Percentiles rank a stretch among this genome's conserved stretches.
These are phyloP conservation scores for Ceratoteleas bidentatus DNA, from an alignment of 1,140 invertebrate genomes.

Conservation along the genomic window DNA sequence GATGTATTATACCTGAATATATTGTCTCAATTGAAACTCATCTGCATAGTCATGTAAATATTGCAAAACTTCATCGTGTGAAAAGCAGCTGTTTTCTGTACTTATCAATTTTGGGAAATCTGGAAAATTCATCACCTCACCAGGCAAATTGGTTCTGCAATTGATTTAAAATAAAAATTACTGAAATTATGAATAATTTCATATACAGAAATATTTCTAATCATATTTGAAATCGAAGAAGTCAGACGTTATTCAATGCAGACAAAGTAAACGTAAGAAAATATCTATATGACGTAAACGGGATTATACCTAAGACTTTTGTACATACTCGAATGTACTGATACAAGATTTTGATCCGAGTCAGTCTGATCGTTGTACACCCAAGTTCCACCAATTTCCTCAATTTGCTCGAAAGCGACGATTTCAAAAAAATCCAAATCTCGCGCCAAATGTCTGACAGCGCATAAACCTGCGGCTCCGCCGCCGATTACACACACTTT, in stretches of 20 bases:
- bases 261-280: no score
- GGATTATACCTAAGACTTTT: slow-evolving; percentile 83
- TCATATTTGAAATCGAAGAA: no score
- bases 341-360: slow-evolving; percentile 82
- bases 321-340: slow-evolving; percentile 88
- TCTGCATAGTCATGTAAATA: slow-evolving; percentile 85
- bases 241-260: no score
- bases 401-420: slow-evolving; percentile 85
- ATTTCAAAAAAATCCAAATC: slow-evolving; percentile 77
- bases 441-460: slow-evolving; percentile 78
- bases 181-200: background rate
- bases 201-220: no score
- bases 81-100: slow-evolving; percentile 80
- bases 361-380: slow-evolving; percentile 84
- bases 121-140: slow-evolving; percentile 89
- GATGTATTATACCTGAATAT: slow-evolving; percentile 80
- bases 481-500: slow-evolving; percentile 83
- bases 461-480: slow-evolving; percentile 83
- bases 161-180: slow-evolving; percentile 21
- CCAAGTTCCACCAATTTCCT: slow-evolving; percentile 87
- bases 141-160: slow-evolving; percentile 88
- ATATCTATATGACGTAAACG: background rate
- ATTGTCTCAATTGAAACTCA: slow-evolving; percentile 81
- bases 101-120: slow-evolving; percentile 84
- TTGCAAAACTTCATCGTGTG: slow-evolving; percentile 83